Evolutionary conservation across 2,888 invertebrate species (phyloP).

Genomic region (Eucera pruinosa): DNA sequence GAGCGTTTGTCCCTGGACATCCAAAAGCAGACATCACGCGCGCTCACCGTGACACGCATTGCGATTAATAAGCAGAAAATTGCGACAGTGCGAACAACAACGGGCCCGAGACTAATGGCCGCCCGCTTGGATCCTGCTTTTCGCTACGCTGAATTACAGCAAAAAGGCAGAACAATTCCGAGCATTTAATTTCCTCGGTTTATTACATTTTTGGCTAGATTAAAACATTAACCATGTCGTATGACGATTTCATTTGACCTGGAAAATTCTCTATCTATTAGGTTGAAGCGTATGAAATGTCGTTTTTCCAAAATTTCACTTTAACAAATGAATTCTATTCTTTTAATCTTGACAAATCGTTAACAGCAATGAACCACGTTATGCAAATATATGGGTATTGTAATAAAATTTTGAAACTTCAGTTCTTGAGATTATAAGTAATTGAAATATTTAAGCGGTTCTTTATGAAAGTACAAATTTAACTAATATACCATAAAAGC

Average conservation of each 20-base stretch:
- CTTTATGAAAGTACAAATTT: no score
- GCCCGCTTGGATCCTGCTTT: constrained; percentile 20
- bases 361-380: no score
- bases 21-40: constrained; percentile 47
- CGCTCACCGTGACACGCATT: constrained; percentile 68
- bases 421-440: no score
- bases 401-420: no score
- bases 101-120: constrained; percentile 31
- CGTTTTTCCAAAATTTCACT: no score
- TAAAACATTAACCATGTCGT: neutral
- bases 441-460: no score
- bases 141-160: constrained; percentile 6
- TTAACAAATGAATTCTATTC: no score
- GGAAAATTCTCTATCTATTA: neutral
- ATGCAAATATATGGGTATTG: no score
- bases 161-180: neutral
- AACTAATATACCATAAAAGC: no score
- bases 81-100: constrained; percentile 40
- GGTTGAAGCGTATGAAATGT: no score
- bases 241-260: neutral
- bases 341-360: no score
- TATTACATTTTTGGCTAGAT: neutral
- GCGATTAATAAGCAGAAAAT: constrained; percentile 81
- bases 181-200: constrained; percentile 14
- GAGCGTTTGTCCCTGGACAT: constrained; percentile 41